These are phyloP conservation scores for Acrossocheilus fasciatus DNA, from an alignment of 2,797 vertebrate genomes.

Conservation along the genomic window DNA sequence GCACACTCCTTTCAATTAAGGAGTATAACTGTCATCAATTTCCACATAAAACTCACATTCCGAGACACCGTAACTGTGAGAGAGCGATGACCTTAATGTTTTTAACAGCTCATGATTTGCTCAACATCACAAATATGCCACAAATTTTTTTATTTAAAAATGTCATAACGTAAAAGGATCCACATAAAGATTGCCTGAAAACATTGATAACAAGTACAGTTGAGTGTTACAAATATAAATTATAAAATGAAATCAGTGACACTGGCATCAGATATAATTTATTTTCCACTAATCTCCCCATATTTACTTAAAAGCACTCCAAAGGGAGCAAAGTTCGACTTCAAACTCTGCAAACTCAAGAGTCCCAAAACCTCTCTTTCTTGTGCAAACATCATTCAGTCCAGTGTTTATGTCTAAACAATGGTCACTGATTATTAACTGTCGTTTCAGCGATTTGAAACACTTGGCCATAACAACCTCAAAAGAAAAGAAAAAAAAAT, in stretches of 20 bases:
- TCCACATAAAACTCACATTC: background rate
- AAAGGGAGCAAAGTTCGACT: conserved; percentile 40
- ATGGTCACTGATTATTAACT: conserved; percentile 3
- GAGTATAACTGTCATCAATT: background rate
- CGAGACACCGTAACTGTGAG: conserved; percentile 19
- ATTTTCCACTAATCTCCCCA: conserved; percentile 8
- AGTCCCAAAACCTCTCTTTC: conserved; percentile 17
- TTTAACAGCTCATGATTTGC: conserved; percentile 4
- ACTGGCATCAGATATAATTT: conserved; percentile 50
- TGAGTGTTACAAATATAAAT: conserved; percentile 53
- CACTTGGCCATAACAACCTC: conserved; percentile 27
- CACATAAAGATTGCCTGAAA: conserved; percentile 44
- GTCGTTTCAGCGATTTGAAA: conserved; percentile 20
- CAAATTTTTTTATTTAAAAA: conserved; percentile 14
- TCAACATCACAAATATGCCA: background rate
- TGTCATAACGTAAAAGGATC: conserved; percentile 25
- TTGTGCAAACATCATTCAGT: conserved; percentile 41
- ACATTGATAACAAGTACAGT: conserved; percentile 3
- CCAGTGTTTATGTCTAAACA: conserved; percentile 25
- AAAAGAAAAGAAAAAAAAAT: background rate
- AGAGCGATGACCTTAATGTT: background rate
- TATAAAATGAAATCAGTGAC: conserved; percentile 52
- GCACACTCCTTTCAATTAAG: conserved; percentile 10
- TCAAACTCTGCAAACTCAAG: conserved; percentile 42
- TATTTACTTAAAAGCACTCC: conserved; percentile 49